Conservation (phyloP, 1,140 invertebrate genomes). For the Pseudomyrmex cubaensis region DNA sequence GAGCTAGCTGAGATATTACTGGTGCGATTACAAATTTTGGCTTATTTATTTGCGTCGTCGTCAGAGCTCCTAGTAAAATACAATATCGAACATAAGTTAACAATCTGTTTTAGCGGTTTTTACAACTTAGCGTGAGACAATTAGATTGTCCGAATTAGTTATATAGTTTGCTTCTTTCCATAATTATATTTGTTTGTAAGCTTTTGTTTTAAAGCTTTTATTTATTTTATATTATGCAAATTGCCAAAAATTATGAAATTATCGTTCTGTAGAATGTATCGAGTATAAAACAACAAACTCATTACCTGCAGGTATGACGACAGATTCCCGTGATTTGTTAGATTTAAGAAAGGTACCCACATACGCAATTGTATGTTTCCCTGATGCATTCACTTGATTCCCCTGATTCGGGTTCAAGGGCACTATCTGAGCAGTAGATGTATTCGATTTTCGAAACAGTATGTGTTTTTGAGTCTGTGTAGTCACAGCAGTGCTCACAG, state of each 20-base stretch:
- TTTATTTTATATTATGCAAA: background rate
- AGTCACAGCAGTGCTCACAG: constrained; percentile 71
- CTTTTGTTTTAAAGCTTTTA: background rate
- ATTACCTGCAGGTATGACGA: constrained; percentile 81
- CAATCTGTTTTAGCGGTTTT: background rate
- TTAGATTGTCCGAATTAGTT: too few relatives aligned
- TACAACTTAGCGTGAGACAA: too few relatives aligned
- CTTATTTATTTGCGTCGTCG: constrained; percentile 82
- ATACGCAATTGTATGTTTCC: constrained; percentile 83
- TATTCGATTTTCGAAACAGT: constrained; percentile 80
- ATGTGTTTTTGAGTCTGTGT: constrained; percentile 81
- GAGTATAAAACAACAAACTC: constrained; percentile 11
- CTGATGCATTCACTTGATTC: constrained; percentile 76
- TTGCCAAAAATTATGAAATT: background rate
- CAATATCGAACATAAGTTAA: constrained; percentile 16
- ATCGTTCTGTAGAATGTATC: background rate
- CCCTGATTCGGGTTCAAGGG: constrained; percentile 78
- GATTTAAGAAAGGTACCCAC: constrained; percentile 83
- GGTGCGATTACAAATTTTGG: constrained; percentile 85
- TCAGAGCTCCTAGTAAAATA: constrained; percentile 72
- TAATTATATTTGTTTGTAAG: too few relatives aligned
- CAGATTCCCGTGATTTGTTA: constrained; percentile 80
- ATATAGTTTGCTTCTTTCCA: too few relatives aligned
- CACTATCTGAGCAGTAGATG: constrained; percentile 82
- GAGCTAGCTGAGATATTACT: constrained; percentile 82